Evolutionary conservation across 53 echinoderm and acorn worm genomes (phyloP), one percentile per base, ranked within the genome.

Genomic region (Hippasteria phrygiana): DNA sequence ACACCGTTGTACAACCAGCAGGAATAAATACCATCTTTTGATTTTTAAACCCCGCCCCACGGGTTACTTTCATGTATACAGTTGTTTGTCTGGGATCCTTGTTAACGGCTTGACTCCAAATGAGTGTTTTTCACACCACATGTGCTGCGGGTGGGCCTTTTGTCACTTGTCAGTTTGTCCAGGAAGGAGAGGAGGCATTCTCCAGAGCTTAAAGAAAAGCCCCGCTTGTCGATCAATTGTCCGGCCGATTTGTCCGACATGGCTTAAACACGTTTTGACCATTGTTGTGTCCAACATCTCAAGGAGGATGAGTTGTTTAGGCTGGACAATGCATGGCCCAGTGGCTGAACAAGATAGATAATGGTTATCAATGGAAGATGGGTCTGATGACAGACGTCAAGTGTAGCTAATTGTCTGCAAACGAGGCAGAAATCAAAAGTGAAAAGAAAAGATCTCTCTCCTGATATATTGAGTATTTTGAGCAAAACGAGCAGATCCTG

Each of bases 211-310:
- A 32, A 64, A 35, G 37, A 3, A 56, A 24, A 26, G 67, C 32
- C 34, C 67, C 1, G 36, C 67, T 29, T 66, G 67, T 66, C 13
- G 34, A 9, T 24, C 78, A 18, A 37, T 78, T 78, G 78, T 78
- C 38, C 56, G 56, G 56, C 56, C 38, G 78, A 78, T 78, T 78
- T 56, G 78, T 78, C 56, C 3, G 39, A 59, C 56, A 78, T 59
- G 59, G 78, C 78, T 78, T 78, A 78, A 59, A 40, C 78, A 59
- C 59, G 56, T 78, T 78, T 12, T 35, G 3, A 20, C 78, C 78
- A 78, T 78, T 78, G 78, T 78, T 78, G 22, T 53, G 36, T 32
- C 14, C 47, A 50, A 34, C 28, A 20, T n/a, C 55, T 56, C 37
- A 38, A 59, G n/a, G 32, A 13, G 41, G 36, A 59, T 35, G 40